These are phyloP conservation scores for Scaptomyza tumidula DNA, from an alignment of 2,888 invertebrate genomes.

Conservation along the genomic window DNA sequence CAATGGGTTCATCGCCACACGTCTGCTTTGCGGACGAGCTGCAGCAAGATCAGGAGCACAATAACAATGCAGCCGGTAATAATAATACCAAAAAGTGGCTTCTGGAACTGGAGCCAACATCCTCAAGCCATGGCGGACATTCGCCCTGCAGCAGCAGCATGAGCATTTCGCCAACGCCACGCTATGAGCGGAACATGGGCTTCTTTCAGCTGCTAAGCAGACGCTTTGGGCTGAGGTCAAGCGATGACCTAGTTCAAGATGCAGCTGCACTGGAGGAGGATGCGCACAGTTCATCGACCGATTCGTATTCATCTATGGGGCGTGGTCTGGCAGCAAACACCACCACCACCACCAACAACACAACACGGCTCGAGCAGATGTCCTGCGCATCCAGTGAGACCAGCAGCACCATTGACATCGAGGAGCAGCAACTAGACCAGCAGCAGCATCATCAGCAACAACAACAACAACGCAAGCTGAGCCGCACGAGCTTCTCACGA, in stretches of 20 bases:
- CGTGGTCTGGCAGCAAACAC: conserved; percentile 46
- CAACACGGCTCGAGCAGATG: conserved; percentile 67
- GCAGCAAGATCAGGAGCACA: conserved; percentile 37
- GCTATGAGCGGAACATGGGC: conserved; percentile 87
- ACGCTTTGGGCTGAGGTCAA: conserved; percentile 87
- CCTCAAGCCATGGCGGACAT: conserved; percentile 16
- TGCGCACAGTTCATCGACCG: conserved; percentile 85
- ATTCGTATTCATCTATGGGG: conserved; percentile 77
- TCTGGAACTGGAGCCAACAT: conserved; percentile 52
- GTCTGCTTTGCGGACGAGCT: conserved; percentile 79
- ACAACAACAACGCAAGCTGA: conserved; percentile 61
- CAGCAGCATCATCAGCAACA: conserved; percentile 32
- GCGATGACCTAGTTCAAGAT: conserved; percentile 84
- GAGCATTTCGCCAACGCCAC: conserved; percentile 85
- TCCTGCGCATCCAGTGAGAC: conserved; percentile 86
- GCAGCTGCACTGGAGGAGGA: conserved; percentile 83
- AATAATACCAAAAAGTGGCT: conserved; percentile 49
- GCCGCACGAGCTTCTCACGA: conserved; percentile 81
- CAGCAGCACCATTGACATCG: conserved; percentile 86
- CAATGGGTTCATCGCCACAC: conserved; percentile 73
- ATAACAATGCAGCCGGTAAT: conserved; percentile 20
- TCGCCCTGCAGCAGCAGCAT: conserved; percentile 79
- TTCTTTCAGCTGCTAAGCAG: conserved; percentile 88
- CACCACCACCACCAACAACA: conserved; percentile 11
- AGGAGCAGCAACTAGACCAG: conserved; percentile 79